Evolutionary conservation across 2,113 vertebrate species (phyloP), one percentile per base, ranked within the genome.

Genomic region (Oplegnathus fasciatus): DNA sequence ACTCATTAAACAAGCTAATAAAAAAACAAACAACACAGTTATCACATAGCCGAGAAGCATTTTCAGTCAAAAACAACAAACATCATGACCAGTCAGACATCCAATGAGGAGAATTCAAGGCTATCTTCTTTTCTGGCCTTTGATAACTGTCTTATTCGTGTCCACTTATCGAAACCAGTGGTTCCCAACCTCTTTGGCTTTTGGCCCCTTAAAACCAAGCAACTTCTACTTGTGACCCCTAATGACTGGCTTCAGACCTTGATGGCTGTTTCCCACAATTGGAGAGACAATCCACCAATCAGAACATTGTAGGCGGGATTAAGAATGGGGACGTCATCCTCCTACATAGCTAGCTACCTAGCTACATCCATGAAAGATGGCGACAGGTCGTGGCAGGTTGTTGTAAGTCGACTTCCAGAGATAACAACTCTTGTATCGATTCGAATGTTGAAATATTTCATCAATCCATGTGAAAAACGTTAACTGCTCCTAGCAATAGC

Each of bases 21-120:
- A 73, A 70, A n/a, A 76, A 82, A 81, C 46, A 65, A 89, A 79
- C 71, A 86, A 80, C 48, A 91, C 77, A 60, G 26, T 28, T 67
- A 65, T 80, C 75, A 75, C 71, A 72, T 30, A 79, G 77, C 61
- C 30, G 60, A 79, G 78, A 78, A 85, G 62, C 71, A 80, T 68
- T 81, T 82, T 65, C 75, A 70, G 55, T 73, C 34, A 64, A 44
- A 64, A 60, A 72, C 66, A 70, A 65, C 37, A 82, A 91, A 48
- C 40, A 50, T 42, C 46, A 67, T 37, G 9, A 37, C 40, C 42
- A 71, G 52, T 61, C 52, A 72, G 40, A 60, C 44, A 7, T 44
- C 52, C 15, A 50, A 40, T 40, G 65, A 86, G 57, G 89, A 86
- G 34, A 88, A 72, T 81, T 77, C 46, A 67, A 79, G 26, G 55